These are phyloP conservation scores for Oreochromis aureus DNA, from an alignment of 2,113 vertebrate genomes.

Conservation along the genomic window DNA sequence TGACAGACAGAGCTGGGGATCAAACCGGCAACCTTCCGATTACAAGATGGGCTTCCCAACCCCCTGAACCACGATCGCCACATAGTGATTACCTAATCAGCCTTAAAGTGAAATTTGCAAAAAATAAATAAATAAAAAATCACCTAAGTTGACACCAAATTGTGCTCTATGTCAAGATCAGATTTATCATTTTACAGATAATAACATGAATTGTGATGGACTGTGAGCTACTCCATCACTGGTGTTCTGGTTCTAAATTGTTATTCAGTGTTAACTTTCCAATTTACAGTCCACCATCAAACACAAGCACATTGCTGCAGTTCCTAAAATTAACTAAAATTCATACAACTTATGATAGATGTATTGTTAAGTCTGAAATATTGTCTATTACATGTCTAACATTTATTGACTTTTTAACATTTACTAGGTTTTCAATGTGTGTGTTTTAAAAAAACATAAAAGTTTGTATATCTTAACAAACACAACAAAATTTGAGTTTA, in stretches of 20 bases:
- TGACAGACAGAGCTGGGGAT: too few relatives aligned
- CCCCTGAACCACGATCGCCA: too few relatives aligned
- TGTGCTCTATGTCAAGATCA: background rate
- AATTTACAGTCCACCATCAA: background rate
- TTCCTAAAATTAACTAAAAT: accelerated
- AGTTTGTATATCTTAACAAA: background rate
- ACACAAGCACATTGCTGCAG: background rate
- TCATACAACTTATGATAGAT: background rate
- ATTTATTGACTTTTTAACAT: background rate
- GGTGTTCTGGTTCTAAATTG: background rate
- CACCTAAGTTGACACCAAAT: background rate
- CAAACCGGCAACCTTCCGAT: too few relatives aligned
- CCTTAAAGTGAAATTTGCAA: background rate
- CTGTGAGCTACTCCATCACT: background rate
- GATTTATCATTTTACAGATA: background rate
- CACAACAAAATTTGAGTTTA: background rate
- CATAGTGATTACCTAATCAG: background rate
- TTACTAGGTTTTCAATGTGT: background rate
- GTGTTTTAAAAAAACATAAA: background rate
- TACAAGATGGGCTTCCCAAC: too few relatives aligned
- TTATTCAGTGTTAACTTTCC: background rate
- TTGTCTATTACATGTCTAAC: background rate
- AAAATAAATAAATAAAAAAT: background rate
- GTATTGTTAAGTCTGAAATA: background rate
- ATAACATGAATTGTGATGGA: background rate